Base-by-base conservation (phyloP, 2,888 invertebrate genomes). In the Polymixis lichenea region DNA sequence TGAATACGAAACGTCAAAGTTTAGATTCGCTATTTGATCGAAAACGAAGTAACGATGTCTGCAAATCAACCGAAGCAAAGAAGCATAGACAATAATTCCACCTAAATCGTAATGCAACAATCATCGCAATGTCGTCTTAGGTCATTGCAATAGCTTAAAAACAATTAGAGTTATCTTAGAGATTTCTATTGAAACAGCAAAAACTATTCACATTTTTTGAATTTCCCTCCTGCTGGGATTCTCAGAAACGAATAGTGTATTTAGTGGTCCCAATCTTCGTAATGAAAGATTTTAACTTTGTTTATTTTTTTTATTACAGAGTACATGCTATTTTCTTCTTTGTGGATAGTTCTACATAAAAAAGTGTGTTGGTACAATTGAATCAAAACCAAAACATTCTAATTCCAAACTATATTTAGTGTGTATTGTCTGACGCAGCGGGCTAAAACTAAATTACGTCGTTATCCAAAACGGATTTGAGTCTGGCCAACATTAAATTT, bases 381-480 rank as follows among this genome's bases (percentile, higher is more conserved):
- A 51, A 66, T 51, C n/a, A 51, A 51, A 32, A 17, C n/a, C 22
- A 55, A 66, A 61, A 55, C 43, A 51, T 28, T 62, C n/a, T 43
- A 67, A 73, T 51, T 67, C 1, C 3, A 22, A 70, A 67, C 28
- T 53, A 43, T 43, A 71, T 82, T 82, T 74, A 60, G 22, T 60
- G 22, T 55, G 64, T 28, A 69, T 76, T 75, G 22, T 60, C 19
- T 68, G 55, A 25, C 53, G 49, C 58, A 46, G 25, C 72, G 60
- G 9, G 51, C 72, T 75, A 65, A 78, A 72, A 78, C 73, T 58
- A 83, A 75, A 77, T 86, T 77, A 86, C 77, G 61, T 78, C 81
- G 72, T 74, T 80, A 73, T 70, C 61, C 72, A 86, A 86, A 83
- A 78, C 46, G 72, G 66, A 87, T 87, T 85, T 82, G 46, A 77